Evolutionary conservation across 2,113 vertebrate species (phyloP).

Genomic region (Mohoua ochrocephala): DNA sequence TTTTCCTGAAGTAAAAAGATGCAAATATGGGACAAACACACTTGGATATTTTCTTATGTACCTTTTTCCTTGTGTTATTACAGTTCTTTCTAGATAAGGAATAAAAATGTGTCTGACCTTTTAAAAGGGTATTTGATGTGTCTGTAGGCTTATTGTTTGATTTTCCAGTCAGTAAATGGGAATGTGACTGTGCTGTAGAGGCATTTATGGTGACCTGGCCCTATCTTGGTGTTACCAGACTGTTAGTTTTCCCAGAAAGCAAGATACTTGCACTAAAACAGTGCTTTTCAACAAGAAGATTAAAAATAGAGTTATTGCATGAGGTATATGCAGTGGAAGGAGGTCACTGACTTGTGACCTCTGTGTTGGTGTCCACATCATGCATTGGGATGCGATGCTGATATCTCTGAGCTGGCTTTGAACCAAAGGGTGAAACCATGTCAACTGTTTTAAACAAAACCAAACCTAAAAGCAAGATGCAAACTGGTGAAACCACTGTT

Average conservation of each 20-base stretch:
- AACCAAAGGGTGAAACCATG: not conserved
- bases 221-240: not conserved
- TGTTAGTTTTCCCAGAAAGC: not conserved
- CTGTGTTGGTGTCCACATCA: not conserved
- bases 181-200: not conserved
- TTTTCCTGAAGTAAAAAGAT: not conserved
- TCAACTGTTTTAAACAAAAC: not conserved
- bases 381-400: not conserved
- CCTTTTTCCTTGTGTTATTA: not conserved
- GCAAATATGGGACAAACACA: not conserved
- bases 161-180: not conserved
- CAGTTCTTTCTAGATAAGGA: not conserved
- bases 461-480: not conserved
- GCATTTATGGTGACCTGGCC: not conserved
- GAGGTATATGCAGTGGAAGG: not conserved
- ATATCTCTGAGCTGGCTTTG: not conserved
- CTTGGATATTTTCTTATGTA: not conserved
- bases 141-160: not conserved
- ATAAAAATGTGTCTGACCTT: not conserved
- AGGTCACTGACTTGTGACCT: not conserved
- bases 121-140: not conserved
- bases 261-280: not conserved
- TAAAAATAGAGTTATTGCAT: not conserved
- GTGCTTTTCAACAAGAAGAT: not conserved
- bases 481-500: not conserved